These are phyloP conservation scores for Drosophila gunungcola DNA, from an alignment of 1,140 invertebrate species.

Conservation along the genomic window DNA sequence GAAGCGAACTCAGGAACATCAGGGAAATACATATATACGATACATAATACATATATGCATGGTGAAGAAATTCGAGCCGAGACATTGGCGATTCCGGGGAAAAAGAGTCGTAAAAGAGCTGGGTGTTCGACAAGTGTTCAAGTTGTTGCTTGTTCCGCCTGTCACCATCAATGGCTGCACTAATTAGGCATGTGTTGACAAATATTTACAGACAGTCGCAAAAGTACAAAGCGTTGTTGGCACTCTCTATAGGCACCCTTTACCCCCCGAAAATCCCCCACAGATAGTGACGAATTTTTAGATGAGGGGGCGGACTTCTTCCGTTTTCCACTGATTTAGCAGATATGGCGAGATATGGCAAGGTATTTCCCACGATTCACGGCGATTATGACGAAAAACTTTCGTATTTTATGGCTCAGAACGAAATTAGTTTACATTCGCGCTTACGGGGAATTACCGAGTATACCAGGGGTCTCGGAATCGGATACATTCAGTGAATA, in stretches of 20 bases:
- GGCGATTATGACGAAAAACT: conserved; percentile 70
- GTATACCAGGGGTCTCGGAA: conserved; percentile 2
- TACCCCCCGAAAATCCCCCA: conserved; percentile 1
- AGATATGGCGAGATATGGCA: conserved; percentile 30
- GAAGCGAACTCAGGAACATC: conserved; percentile 9
- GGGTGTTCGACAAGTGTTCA: conserved; percentile 54
- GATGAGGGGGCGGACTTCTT: conserved; percentile 52
- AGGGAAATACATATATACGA: neutral
- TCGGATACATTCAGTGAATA: conserved; percentile 57
- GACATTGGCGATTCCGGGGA: conserved; percentile 61
- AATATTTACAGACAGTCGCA: conserved; percentile 80
- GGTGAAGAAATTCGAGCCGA: conserved; percentile 9
- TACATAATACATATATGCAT: too few species aligned
- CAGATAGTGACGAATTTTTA: conserved; percentile 1
- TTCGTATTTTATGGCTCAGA: conserved; percentile 67
- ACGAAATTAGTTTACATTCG: conserved; percentile 66
- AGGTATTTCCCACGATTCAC: conserved; percentile 70
- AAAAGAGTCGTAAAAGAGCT: conserved; percentile 70
- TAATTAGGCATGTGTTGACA: conserved; percentile 84
- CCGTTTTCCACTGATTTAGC: conserved; percentile 71
- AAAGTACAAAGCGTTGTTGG: conserved; percentile 77
- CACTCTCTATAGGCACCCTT: neutral
- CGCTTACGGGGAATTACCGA: conserved; percentile 68
- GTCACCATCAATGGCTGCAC: conserved; percentile 82
- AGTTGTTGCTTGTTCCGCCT: conserved; percentile 64